These are phyloP conservation scores for Mirounga angustirostris DNA, from an alignment of 2,113 vertebrate genomes.

Conservation along the genomic window DNA sequence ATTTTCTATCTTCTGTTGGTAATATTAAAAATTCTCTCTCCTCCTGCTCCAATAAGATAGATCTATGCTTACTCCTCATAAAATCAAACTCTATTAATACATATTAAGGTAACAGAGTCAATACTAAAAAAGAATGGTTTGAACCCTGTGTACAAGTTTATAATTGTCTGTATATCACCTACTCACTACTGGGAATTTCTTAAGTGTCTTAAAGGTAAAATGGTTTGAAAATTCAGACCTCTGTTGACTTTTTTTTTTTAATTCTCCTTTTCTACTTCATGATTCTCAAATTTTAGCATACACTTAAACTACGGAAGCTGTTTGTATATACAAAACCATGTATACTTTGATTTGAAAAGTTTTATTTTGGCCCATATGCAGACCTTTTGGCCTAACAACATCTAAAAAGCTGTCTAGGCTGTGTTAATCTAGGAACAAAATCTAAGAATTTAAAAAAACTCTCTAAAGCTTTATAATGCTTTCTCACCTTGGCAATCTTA, in stretches of 20 bases:
- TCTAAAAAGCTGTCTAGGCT: not conserved
- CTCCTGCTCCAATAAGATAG: not conserved
- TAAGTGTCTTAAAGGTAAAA: not conserved
- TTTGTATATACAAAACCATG: not conserved
- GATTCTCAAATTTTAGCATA: not conserved
- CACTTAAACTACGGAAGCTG: not conserved
- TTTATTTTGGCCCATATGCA: not conserved
- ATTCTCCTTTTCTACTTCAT: not conserved
- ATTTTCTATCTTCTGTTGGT: not conserved
- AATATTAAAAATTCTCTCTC: not conserved
- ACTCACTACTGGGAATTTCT: not conserved
- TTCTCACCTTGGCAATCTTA: not conserved
- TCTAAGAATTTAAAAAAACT: not conserved
- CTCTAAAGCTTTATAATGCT: not conserved
- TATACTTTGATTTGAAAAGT: not conserved
- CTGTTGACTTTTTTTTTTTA: not conserved
- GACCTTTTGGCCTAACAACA: not conserved
- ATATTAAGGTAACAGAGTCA: not conserved
- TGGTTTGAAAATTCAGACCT: not conserved
- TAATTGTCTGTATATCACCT: not conserved
- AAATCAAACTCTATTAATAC: not conserved
- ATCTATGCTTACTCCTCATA: not conserved
- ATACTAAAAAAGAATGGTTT: not conserved
- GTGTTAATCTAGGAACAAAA: not conserved
- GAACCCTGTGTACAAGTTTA: not conserved